Evolutionary conservation across 2,113 vertebrate genomes (phyloP).

Genomic region (Regulus satrapa): DNA sequence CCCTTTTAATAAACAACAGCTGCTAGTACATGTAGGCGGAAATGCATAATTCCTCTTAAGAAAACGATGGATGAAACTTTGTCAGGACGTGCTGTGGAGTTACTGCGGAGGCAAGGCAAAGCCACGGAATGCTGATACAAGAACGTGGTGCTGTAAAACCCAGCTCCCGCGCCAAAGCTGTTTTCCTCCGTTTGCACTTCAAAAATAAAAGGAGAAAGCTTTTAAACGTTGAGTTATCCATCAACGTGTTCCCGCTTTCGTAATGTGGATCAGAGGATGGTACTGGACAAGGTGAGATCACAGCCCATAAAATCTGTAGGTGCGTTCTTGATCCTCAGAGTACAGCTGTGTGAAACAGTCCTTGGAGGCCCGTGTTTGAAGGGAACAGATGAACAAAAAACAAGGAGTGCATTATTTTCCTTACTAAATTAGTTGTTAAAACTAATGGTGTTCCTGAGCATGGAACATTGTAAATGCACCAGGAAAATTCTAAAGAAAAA

Average conservation of each 20-base stretch:
- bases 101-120: not conserved
- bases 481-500: not conserved
- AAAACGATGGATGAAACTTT: not conserved
- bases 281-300: rapidly evolving
- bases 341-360: not conserved
- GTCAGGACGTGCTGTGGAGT: not conserved
- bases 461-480: rapidly evolving
- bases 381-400: not conserved
- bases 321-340: not conserved
- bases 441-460: not conserved
- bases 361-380: not conserved
- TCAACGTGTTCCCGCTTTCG: rapidly evolving
- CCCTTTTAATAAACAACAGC: not conserved
- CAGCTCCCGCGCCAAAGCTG: not conserved
- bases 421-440: not conserved
- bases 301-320: rapidly evolving
- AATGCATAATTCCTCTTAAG: not conserved
- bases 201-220: not conserved
- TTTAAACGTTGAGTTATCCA: not conserved
- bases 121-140: rapidly evolving
- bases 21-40: not conserved
- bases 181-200: not conserved
- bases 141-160: rapidly evolving
- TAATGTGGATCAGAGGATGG: not conserved
- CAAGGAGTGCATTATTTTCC: rapidly evolving